phyloP scores from a whole-genome alignment of 2,888 invertebrate genomes.

The Platycheirus rosarum region DNA sequence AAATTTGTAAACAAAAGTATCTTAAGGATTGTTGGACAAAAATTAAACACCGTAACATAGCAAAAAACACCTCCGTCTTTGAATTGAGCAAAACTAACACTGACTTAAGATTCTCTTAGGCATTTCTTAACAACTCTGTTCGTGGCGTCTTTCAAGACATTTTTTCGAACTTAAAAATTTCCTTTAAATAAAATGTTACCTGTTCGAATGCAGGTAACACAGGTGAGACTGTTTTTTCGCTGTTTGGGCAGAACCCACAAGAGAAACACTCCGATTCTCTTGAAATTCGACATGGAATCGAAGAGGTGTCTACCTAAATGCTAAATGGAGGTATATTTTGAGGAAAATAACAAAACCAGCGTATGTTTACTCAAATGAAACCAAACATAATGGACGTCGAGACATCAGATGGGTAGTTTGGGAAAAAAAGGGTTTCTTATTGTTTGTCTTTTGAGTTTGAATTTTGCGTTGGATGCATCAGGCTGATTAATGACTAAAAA shows the following conservation, averaged over 20 bases:
- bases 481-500: slow-evolving; percentile 64
- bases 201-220: slow-evolving; percentile 50
- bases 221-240: slow-evolving; percentile 39
- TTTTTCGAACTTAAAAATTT: slow-evolving; percentile 52
- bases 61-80: slow-evolving; percentile 67
- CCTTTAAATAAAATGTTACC: slow-evolving; percentile 53
- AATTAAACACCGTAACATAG: slow-evolving; percentile 38
- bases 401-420: slow-evolving; percentile 12
- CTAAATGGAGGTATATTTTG: slow-evolving; percentile 15
- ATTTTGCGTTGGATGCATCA: slow-evolving; percentile 59
- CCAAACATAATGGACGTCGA: slow-evolving; percentile 21
- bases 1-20: slow-evolving; percentile 1
- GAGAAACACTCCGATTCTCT: slow-evolving; percentile 34
- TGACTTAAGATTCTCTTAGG: slow-evolving; percentile 62
- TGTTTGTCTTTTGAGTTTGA: slow-evolving; percentile 31
- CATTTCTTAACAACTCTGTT: slow-evolving; percentile 19
- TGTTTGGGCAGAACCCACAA: neutral
- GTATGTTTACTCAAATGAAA: slow-evolving; percentile 68
- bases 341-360: slow-evolving; percentile 44
- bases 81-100: slow-evolving; percentile 66
- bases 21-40: neutral
- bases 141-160: slow-evolving; percentile 42
- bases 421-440: slow-evolving; percentile 18
- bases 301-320: slow-evolving; percentile 32
- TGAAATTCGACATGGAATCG: slow-evolving; percentile 6